These are phyloP conservation scores for Junco hyemalis DNA, from an alignment of 2,113 vertebrate genomes.

Conservation along the genomic window DNA sequence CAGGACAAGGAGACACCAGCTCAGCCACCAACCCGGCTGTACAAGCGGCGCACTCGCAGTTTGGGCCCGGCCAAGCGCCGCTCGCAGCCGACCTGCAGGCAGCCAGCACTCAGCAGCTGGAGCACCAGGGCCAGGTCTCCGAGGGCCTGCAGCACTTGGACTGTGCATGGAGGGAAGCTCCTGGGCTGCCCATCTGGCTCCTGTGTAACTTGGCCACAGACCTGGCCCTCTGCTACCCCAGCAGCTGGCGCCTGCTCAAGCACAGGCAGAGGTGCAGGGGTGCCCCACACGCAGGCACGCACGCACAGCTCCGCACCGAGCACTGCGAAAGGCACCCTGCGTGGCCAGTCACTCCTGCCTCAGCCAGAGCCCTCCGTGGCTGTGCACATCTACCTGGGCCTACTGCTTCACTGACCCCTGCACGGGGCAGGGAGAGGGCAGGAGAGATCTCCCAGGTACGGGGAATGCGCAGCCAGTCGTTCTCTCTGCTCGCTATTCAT, in stretches of 20 bases:
- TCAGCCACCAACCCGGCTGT: background rate
- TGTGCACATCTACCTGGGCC: background rate
- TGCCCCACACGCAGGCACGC: too few relatives aligned
- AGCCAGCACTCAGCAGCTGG: background rate
- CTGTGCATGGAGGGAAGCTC: background rate
- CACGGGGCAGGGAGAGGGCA: accelerated
- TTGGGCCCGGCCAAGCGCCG: background rate
- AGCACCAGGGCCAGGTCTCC: background rate
- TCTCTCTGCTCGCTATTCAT: background rate
- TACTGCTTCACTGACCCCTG: background rate
- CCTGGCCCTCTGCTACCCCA: background rate
- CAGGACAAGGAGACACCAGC: background rate
- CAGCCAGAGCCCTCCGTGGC: background rate
- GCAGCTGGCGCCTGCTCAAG: background rate
- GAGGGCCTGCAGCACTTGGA: accelerated
- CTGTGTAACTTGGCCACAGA: background rate
- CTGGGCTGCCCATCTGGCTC: background rate
- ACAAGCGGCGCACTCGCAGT: accelerated
- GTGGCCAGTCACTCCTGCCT: background rate
- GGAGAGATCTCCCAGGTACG: background rate
- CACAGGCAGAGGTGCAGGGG: accelerated
- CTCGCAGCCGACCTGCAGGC: background rate
- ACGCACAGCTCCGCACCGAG: accelerated
- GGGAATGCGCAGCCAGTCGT: background rate
- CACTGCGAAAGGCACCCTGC: accelerated